phyloP scores from a whole-genome alignment of 2,797 vertebrate species.

The Pitangus sulphuratus region DNA sequence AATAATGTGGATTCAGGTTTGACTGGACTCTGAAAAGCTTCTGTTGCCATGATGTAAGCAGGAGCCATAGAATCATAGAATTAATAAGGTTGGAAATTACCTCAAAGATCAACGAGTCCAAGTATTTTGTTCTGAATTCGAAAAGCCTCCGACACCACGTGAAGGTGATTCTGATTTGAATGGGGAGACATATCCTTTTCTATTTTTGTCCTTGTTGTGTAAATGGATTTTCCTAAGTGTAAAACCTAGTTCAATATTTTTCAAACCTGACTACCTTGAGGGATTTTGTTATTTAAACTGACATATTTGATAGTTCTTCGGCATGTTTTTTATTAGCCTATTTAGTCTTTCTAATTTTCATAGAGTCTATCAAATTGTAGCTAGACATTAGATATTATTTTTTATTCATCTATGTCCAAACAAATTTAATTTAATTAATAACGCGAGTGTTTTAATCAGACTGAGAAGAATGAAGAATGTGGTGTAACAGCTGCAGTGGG shows the following conservation, averaged over 20 bases:
- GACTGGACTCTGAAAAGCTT: neutral
- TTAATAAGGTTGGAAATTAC: neutral
- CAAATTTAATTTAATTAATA: neutral
- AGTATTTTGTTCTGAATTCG: neutral
- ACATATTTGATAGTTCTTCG: neutral
- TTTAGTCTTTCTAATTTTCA: conserved; percentile 14
- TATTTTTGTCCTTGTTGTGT: neutral
- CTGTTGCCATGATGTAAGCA: neutral
- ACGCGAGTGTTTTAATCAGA: accelerated
- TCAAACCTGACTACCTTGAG: neutral
- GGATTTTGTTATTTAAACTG: neutral
- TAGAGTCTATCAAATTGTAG: neutral
- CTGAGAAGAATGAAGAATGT: neutral
- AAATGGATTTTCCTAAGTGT: neutral
- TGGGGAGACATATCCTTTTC: neutral
- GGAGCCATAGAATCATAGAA: neutral
- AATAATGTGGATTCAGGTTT: neutral
- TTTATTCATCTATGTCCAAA: neutral
- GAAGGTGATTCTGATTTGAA: neutral
- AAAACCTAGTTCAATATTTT: neutral
- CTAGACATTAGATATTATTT: neutral
- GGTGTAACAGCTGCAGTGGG: neutral
- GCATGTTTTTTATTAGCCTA: neutral
- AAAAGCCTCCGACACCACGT: neutral
- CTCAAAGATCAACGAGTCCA: neutral